Conservation (phyloP, 37 sponge, comb jelly and placozoan genomes). For the Spongia lamella region DNA sequence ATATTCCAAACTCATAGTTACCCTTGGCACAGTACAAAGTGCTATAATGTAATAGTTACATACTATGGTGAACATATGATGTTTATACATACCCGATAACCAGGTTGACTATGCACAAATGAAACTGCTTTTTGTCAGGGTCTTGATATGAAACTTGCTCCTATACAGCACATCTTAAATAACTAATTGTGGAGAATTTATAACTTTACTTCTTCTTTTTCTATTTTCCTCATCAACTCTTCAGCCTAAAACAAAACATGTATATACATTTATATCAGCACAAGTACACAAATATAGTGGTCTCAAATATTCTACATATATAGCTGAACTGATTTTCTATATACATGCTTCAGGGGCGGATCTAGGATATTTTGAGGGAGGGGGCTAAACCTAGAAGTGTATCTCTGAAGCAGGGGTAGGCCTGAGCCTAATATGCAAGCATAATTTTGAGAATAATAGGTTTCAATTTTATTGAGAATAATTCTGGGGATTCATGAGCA, state of each 20-base stretch:
- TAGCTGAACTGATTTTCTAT: too few relatives aligned
- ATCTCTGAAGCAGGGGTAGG: too few relatives aligned
- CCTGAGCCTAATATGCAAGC: too few relatives aligned
- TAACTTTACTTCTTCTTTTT: conserved; percentile 88
- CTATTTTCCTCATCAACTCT: conserved; percentile 97
- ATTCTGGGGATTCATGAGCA: too few relatives aligned
- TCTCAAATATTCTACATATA: too few relatives aligned
- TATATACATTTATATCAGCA: too few relatives aligned
- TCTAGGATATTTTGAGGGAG: too few relatives aligned
- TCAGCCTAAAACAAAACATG: conserved; percentile 87
- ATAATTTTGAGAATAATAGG: too few relatives aligned
- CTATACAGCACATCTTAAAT: conserved; percentile 24
- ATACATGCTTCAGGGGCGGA: too few relatives aligned
- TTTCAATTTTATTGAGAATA: too few relatives aligned
- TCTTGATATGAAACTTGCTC: conserved; percentile 93
- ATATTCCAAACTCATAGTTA: conserved; percentile 97
- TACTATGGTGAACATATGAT: not conserved
- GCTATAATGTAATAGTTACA: conserved; percentile 23
- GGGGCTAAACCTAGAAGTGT: too few relatives aligned
- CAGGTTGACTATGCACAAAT: conserved; percentile 96
- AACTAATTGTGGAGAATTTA: not conserved
- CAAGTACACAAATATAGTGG: too few relatives aligned
- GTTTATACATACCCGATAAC: conserved; percentile 82
- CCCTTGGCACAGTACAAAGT: conserved; percentile 97
- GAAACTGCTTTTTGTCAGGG: conserved; percentile 93